phyloP scores from a whole-genome alignment of 2,888 invertebrate genomes.

The Horisme vitalbata region DNA sequence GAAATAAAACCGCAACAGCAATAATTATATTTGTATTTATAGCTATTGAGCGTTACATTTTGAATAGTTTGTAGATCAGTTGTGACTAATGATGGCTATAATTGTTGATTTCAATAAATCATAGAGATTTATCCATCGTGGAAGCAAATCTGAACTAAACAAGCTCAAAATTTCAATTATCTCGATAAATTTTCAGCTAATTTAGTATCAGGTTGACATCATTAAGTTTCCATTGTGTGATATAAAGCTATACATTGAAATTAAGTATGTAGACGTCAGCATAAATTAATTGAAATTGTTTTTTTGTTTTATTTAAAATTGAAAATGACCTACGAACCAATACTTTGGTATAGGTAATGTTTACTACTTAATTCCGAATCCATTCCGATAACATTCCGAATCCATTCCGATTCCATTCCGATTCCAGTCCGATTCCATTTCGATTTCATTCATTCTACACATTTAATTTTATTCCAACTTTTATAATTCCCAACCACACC shows the following conservation, averaged over 20 bases:
- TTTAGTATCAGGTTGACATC: conserved; percentile 47
- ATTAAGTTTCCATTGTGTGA: conserved; percentile 77
- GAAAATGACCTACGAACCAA: too few species aligned
- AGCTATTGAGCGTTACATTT: conserved; percentile 81
- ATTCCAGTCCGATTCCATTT: too few species aligned
- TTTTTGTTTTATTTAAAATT: conserved; percentile 5
- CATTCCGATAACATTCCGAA: too few species aligned
- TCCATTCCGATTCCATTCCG: too few species aligned
- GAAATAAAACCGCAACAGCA: conserved; percentile 73
- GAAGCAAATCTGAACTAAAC: conserved; percentile 45
- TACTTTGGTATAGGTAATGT: too few species aligned
- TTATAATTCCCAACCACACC: too few species aligned
- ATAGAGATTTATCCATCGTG: conserved; percentile 65
- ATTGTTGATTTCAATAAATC: conserved; percentile 74
- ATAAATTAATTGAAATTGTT: conserved; percentile 50
- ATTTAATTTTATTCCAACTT: too few species aligned
- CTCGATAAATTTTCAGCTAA: conserved; percentile 38
- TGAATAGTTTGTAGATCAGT: conserved; percentile 76
- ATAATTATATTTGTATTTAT: conserved; percentile 82
- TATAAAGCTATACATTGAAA: conserved; percentile 71
- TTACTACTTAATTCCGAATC: too few species aligned
- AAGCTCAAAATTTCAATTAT: conserved; percentile 25
- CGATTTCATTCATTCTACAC: too few species aligned
- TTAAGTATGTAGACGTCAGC: conserved; percentile 78
- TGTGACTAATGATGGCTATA: conserved; percentile 75